Evolutionary conservation across 2,113 vertebrate genomes (phyloP), one percentile per base, ranked within the genome.

Genomic region (Aldabrachelys gigantea): DNA sequence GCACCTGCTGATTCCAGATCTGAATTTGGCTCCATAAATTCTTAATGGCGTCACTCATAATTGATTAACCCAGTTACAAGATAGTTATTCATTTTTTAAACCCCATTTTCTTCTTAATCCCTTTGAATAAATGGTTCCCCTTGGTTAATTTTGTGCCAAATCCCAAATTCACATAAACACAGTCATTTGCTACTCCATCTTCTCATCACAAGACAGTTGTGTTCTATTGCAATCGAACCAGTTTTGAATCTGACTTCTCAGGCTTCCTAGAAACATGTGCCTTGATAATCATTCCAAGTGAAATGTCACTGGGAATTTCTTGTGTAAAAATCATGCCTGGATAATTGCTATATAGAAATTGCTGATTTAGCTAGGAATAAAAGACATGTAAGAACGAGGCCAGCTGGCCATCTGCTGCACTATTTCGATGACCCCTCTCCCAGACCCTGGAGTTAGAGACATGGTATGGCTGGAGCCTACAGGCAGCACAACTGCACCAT

Each of bases 321-420:
- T 65, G 2, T 53, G 65, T 76, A 41, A 80, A 75, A 76, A 56
- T 65, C 50, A 9, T 29, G 25, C 44, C 7, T 56, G 29, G 52
- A 25, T 65, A 91, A 89, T 49, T 75, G 83, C 88, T 87, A 8
- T 57, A 44, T 85, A 76, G 89, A 94, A 91, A 62, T 35, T 69
- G 54, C 80, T 93, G 85, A 87, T 84, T 21, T 87, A 86, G 90
- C 82, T 49, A 65, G 83, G 88, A 80, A 85, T 57, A 84, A 85
- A 85, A 88, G 65, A 54, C 72, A 6, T 69, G 82, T 83, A 82
- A 10, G 52, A 76, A 65, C n/a, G 49, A 76, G 69, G 84, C 92
- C 82, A 44, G n/a, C 87, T 90, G 90, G 82, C 91, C 85, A 91
- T 88, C 91, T 81, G 93, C 83, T 78, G 59, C 75, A 8, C 25